Conservation (phyloP, 37 sponge, comb jelly and placozoan species). For the Aplysina aerophoba region DNA sequence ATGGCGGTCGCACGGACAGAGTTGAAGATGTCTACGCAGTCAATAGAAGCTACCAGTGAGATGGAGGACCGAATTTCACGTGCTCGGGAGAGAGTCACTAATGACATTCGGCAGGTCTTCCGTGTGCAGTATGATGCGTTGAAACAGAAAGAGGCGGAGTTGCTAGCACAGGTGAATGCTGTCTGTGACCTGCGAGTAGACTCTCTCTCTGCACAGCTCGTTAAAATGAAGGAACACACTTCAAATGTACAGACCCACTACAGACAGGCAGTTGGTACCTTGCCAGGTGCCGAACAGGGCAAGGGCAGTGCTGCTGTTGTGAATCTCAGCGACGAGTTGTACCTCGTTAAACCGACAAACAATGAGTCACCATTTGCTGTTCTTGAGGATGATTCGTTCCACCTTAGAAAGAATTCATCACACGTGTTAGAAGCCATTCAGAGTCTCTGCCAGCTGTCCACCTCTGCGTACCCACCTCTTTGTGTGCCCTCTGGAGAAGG, state of each 20-base stretch:
- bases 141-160: conserved; percentile 40
- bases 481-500: conserved; percentile 83
- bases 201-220: conserved; percentile 52
- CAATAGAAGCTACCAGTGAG: conserved; percentile 31
- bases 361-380: background rate
- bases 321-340: background rate
- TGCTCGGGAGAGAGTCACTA: conserved; percentile 43
- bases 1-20: conserved; percentile 31
- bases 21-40: conserved; percentile 35
- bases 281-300: background rate
- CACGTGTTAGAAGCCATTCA: conserved; percentile 46
- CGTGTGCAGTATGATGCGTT: conserved; percentile 50
- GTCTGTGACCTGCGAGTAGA: conserved; percentile 59
- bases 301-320: background rate
- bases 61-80: conserved; percentile 33
- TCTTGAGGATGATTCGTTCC: conserved; percentile 75
- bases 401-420: conserved; percentile 44
- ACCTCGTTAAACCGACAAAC: background rate
- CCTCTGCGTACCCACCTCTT: conserved; percentile 79
- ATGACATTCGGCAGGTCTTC: conserved; percentile 47
- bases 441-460: conserved; percentile 62
- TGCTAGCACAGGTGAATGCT: conserved; percentile 64
- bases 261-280: background rate
- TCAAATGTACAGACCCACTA: background rate
- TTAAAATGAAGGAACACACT: conserved; percentile 31